Conservation (phyloP, 2,797 vertebrate genomes). For the Hoplostethus mediterraneus region DNA sequence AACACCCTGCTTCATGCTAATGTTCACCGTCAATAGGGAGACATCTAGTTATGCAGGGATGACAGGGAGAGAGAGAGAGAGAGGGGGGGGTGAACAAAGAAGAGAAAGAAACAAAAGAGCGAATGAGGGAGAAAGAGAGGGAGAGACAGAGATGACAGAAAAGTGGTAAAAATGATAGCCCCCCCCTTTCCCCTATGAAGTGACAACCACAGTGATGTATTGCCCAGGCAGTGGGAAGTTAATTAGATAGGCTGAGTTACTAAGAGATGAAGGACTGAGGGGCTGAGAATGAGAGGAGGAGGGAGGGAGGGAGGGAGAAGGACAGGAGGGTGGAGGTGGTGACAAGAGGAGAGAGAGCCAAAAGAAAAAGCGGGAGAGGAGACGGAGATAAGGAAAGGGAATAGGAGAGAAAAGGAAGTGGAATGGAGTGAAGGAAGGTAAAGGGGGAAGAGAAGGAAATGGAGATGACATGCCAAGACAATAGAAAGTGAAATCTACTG, state of each 20-base stretch:
- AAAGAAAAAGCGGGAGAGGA: constrained; percentile 12
- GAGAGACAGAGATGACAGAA: constrained; percentile 56
- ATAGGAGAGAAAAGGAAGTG: not conserved
- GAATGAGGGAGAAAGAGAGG: constrained; percentile 25
- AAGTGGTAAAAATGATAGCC: constrained; percentile 70
- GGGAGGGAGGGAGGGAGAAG: constrained; percentile 1
- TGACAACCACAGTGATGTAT: constrained; percentile 77
- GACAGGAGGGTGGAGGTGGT: constrained; percentile 32
- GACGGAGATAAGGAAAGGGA: not conserved
- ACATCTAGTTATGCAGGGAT: constrained; percentile 60
- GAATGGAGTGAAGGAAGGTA: not conserved
- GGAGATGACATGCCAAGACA: too few species aligned
- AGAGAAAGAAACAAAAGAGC: constrained; percentile 53
- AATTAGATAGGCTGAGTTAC: constrained; percentile 78
- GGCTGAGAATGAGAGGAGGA: constrained; percentile 37
- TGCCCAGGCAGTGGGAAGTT: constrained; percentile 73
- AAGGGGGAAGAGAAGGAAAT: not conserved
- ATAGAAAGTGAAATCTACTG: too few species aligned
- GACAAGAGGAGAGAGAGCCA: constrained; percentile 31
- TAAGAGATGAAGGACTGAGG: constrained; percentile 70
- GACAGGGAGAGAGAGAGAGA: constrained; percentile 30
- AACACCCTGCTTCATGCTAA: constrained; percentile 43
- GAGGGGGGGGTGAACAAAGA: constrained; percentile 43
- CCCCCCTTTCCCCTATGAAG: constrained; percentile 49
- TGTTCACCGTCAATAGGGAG: constrained; percentile 64